A percentile compares a stretch with the other conserved stretches of the same genome.
These are phyloP conservation scores for Danio rerio DNA, from an alignment of 2,113 vertebrate species.

Conservation along the genomic window GRCz12tu NC_133194.1:14290501-14291000, in stretches of 20 bases:
- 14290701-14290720: slow-evolving; percentile 85
- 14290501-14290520: too few species aligned
- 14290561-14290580: too few species aligned
- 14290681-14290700: slow-evolving; percentile 94
- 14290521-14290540: too few species aligned
- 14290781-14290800: slow-evolving; percentile 84
- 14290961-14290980: not conserved
- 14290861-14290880: slow-evolving; percentile 55
- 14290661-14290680: slow-evolving; percentile 88
- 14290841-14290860: not conserved
- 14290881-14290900: slow-evolving; percentile 6
- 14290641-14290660: slow-evolving; percentile 78
- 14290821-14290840: not conserved
- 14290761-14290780: slow-evolving; percentile 80
- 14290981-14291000: slow-evolving; percentile 10
- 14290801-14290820: not conserved
- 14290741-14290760: slow-evolving; percentile 91
- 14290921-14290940: slow-evolving; percentile 15
- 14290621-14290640: too few species aligned
- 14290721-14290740: slow-evolving; percentile 88
- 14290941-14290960: not conserved
- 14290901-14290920: slow-evolving; percentile 25
- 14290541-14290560: too few species aligned
- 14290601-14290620: not conserved
- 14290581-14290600: too few species aligned